Conservation (phyloP, 2,888 invertebrate species). For the Laspeyria flexula region DNA sequence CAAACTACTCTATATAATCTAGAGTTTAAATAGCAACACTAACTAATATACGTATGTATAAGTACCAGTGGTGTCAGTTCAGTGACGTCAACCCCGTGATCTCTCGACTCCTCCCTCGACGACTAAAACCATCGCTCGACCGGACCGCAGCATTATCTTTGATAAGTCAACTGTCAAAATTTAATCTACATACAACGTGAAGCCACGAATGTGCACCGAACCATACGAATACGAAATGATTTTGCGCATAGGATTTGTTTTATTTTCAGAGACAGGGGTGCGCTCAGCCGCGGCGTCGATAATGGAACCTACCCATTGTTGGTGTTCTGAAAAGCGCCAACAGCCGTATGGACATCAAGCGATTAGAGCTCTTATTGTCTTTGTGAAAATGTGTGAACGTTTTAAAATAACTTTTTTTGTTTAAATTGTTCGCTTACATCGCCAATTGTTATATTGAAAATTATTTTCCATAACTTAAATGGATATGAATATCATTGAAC, state of each 20-base stretch:
- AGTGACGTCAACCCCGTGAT: slow-evolving; percentile 32
- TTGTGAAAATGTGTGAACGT: slow-evolving; percentile 37
- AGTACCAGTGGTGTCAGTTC: slow-evolving; percentile 10
- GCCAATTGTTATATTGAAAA: neutral
- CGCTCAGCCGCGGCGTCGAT: slow-evolving; percentile 60
- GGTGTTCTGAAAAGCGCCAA: slow-evolving; percentile 51
- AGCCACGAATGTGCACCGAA: slow-evolving; percentile 55
- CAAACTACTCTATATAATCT: too few species aligned
- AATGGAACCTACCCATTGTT: slow-evolving; percentile 56
- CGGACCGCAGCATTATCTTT: slow-evolving; percentile 54
- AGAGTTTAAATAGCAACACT: too few species aligned
- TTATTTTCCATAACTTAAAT: too few species aligned
- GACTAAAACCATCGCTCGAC: slow-evolving; percentile 34
- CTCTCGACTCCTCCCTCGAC: slow-evolving; percentile 25
- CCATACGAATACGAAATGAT: slow-evolving; percentile 58
- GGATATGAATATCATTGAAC: neutral
- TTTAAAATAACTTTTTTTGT: slow-evolving; percentile 21
- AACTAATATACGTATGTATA: neutral
- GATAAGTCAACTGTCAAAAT: slow-evolving; percentile 63
- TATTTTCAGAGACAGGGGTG: slow-evolving; percentile 60
- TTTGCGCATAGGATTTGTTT: slow-evolving; percentile 67
- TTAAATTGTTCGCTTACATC: neutral
- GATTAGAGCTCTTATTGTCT: slow-evolving; percentile 49
- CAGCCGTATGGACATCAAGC: slow-evolving; percentile 48
- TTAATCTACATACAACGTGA: slow-evolving; percentile 59